Evolutionary conservation across 2,113 vertebrate species (phyloP), one percentile per base, ranked within the genome.

Genomic region (Pica pica): DNA sequence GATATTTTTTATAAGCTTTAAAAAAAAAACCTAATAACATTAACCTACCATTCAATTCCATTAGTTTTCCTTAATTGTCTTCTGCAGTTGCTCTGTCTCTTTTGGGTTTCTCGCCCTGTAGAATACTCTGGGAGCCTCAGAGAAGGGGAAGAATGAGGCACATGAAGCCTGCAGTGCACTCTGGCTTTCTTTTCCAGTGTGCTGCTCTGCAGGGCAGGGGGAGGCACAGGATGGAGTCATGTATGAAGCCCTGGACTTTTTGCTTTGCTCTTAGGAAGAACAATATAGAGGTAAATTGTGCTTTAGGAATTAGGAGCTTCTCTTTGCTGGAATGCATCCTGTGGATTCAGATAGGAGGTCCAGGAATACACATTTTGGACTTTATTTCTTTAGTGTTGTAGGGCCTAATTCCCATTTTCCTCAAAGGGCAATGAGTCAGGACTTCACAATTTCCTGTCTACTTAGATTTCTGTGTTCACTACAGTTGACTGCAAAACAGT

Each of bases 61-160:
- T 86, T 93, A 74, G 78, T 94, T 33, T 80, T 91, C 42, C 46
- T 83, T 95, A 90, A 93, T 80, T 90, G 33, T 80, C 46, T 88
- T 57, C 37, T 95, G 71, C 78, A 61, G 55, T 91, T 92, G 16
- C 71, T 87, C 22, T 84, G 42, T 68, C 89, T 95, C 18, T 68
- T 83, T 39, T 61, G 46, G 49, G 63, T 69, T 82, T 80, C 27
- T 80, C 12, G 83, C 76, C 46, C 71, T 70, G 81, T 63, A 8
- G 80, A 53, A 63, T 33, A 21, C 42, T 50, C 53, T 33, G 64
- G 74, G 39, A 82, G 65, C n/a, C 73, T 73, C 39, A 53, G 57
- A 46, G 74, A 78, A 73, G 63, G 53, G 70, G 39, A 50, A 18
- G 47, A 50, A 50, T 2, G 49, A 56, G 83, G 33, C 61, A 28